Evolutionary conservation across 2,888 invertebrate genomes (phyloP).

Genomic region (Augiades crinisus): DNA sequence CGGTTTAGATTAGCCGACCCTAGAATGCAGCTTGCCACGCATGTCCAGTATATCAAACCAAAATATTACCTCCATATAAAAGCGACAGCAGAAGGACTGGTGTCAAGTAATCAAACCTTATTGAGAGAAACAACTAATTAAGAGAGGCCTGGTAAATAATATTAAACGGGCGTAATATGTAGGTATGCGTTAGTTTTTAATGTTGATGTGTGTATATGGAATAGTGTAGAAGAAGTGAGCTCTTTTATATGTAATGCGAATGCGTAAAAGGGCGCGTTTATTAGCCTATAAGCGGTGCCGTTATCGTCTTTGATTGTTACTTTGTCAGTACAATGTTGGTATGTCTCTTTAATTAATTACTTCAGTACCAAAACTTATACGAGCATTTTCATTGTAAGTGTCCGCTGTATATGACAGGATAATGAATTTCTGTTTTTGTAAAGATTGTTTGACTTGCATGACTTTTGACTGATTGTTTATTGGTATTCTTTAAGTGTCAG

Average conservation of each 20-base stretch:
- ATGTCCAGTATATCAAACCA: conserved; percentile 11
- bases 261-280: conserved; percentile 16
- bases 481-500: too few relatives aligned
- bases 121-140: conserved; percentile 37
- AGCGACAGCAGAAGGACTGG: conserved; percentile 22
- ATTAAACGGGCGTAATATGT: conserved; percentile 15
- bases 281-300: not conserved
- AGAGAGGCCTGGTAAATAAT: conserved; percentile 38
- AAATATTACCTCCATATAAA: conserved; percentile 16
- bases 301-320: conserved; percentile 11
- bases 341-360: conserved; percentile 7
- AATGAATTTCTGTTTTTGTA: too few relatives aligned
- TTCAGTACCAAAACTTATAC: not conserved
- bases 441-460: too few relatives aligned
- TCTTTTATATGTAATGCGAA: conserved; percentile 15
- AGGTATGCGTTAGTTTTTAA: conserved; percentile 23
- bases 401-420: too few relatives aligned
- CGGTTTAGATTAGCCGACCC: not conserved
- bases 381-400: too few relatives aligned
- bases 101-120: conserved; percentile 35
- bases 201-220: conserved; percentile 23
- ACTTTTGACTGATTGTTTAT: too few relatives aligned
- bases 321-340: conserved; percentile 8
- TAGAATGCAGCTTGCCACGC: conserved; percentile 1
- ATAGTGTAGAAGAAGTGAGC: conserved; percentile 7